Conservation (phyloP, 2,113 vertebrate genomes). For the Phainopepla nitens region DNA sequence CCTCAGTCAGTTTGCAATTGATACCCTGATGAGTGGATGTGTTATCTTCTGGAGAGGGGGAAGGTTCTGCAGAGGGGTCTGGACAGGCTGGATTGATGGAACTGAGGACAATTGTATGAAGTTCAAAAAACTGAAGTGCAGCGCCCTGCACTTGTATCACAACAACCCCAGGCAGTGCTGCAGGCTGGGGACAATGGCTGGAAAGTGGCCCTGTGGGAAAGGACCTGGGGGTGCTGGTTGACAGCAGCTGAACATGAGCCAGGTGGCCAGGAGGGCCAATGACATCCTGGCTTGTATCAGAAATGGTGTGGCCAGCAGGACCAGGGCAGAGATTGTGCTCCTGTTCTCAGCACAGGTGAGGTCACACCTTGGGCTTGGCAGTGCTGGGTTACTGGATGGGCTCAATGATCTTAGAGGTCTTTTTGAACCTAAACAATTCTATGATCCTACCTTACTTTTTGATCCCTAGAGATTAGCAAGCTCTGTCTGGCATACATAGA, state of each 20-base stretch:
- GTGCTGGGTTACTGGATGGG: background rate
- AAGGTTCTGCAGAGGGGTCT: background rate
- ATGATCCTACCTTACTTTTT: background rate
- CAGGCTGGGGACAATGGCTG: background rate
- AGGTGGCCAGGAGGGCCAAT: background rate
- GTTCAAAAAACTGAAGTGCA: background rate
- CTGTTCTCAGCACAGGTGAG: background rate
- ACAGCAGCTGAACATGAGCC: background rate
- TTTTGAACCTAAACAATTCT: background rate
- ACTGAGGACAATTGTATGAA: background rate
- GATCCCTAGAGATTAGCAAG: background rate
- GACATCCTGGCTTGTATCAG: background rate
- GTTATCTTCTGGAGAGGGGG: background rate
- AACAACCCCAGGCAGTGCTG: background rate
- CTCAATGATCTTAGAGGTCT: background rate
- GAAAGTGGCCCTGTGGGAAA: fast-evolving
- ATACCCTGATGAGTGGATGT: background rate
- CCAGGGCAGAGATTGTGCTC: background rate
- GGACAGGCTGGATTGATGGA: no score
- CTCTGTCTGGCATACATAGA: background rate
- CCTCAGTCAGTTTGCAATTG: background rate
- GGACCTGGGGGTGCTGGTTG: background rate
- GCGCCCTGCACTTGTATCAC: background rate
- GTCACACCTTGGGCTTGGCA: background rate
- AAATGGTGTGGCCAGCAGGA: background rate